Conservation (phyloP, 1,140 invertebrate genomes). For the Marisa cornuarietis region DNA sequence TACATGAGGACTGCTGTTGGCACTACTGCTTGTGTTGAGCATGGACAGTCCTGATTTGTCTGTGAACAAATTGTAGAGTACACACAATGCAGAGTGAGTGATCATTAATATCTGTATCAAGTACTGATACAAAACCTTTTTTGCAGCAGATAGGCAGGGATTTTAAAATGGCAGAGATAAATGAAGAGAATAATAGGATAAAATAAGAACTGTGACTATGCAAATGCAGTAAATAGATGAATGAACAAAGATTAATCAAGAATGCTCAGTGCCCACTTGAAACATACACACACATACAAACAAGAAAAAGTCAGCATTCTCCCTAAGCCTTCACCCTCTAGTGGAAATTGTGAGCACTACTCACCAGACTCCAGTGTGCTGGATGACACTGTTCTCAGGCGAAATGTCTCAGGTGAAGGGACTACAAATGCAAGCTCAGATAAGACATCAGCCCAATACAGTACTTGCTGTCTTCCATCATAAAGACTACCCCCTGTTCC, state of each 20-base stretch:
- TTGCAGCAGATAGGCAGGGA: too few relatives aligned
- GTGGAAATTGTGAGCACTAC: background rate
- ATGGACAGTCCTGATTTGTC: slow-evolving; percentile 23
- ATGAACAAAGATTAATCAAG: too few relatives aligned
- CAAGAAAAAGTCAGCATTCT: background rate
- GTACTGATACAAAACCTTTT: too few relatives aligned
- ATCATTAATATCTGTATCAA: too few relatives aligned
- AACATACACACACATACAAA: slow-evolving; percentile 5
- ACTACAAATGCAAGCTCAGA: slow-evolving; percentile 95
- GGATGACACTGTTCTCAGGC: slow-evolving; percentile 23
- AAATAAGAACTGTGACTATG: too few relatives aligned
- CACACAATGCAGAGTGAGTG: too few relatives aligned
- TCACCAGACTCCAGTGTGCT: slow-evolving; percentile 41
- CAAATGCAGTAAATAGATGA: too few relatives aligned
- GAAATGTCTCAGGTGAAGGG: slow-evolving; percentile 72
- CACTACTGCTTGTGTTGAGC: slow-evolving; percentile 25
- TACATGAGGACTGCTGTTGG: slow-evolving; percentile 10
- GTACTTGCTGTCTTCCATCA: slow-evolving; percentile 77
- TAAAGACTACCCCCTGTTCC: slow-evolving; percentile 75
- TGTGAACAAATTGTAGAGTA: background rate
- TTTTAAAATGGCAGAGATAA: too few relatives aligned
- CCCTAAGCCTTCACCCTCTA: background rate
- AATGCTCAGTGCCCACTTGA: background rate
- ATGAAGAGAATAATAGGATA: too few relatives aligned
- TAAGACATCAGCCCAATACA: slow-evolving; percentile 97